A percentile compares a stretch with the other conserved stretches of the same genome.
These are phyloP conservation scores for Lota lota DNA, from an alignment of 2,113 vertebrate species.

Conservation along the genomic window DNA sequence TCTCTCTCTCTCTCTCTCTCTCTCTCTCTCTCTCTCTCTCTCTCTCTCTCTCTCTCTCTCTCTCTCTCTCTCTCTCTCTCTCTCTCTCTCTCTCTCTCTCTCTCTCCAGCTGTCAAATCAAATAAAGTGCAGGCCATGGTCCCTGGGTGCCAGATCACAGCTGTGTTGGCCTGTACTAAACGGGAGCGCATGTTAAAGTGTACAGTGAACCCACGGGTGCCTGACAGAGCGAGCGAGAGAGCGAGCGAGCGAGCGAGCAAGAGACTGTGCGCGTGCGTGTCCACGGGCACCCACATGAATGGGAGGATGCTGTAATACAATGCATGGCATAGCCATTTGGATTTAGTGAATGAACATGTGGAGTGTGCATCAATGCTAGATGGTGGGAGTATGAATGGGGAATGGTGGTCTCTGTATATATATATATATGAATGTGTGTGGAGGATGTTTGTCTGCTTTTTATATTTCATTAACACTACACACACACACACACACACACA, in stretches of 20 bases:
- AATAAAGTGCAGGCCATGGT: constrained; percentile 71
- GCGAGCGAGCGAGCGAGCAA: constrained; percentile 13
- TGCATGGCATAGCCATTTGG: constrained; percentile 59
- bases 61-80: constrained; percentile 35
- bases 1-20: too few species aligned
- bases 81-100: neutral
- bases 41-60: neutral
- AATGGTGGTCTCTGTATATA: constrained; percentile 11
- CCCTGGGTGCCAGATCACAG: constrained; percentile 73
- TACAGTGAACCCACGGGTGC: constrained; percentile 62
- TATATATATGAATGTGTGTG: constrained; percentile 20
- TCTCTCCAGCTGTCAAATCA: constrained; percentile 68
- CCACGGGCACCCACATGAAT: constrained; percentile 46
- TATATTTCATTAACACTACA: constrained; percentile 24
- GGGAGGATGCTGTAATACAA: constrained; percentile 64
- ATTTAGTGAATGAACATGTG: constrained; percentile 66
- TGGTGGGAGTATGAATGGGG: constrained; percentile 22
- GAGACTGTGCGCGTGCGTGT: constrained; percentile 12
- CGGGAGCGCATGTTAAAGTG: constrained; percentile 65
- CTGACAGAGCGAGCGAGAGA: constrained; percentile 39
- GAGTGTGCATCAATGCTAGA: constrained; percentile 43
- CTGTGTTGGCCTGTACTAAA: constrained; percentile 65
- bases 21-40: constrained; percentile 11
- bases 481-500: neutral
- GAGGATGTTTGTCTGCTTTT: neutral